Percentiles rank a stretch among this genome's conserved stretches.
Conservation (phyloP, 1,140 invertebrate genomes). For the Temnothorax curvispinosus region DNA sequence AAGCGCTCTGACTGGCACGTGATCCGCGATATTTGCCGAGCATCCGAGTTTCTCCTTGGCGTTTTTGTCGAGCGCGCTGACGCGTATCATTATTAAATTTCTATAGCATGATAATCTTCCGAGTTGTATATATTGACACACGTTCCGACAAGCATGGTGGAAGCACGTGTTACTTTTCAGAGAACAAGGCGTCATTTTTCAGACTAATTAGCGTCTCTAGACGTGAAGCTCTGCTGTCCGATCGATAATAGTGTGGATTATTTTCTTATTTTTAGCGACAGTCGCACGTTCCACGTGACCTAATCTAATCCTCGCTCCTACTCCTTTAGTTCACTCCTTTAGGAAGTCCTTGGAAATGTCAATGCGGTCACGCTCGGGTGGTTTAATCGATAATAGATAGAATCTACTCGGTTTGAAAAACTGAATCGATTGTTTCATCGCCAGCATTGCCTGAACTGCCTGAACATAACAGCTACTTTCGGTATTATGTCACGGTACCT, state of each 20-base stretch:
- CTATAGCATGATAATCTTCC: not conserved
- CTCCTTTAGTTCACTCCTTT: conserved; percentile 36
- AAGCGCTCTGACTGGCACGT: not conserved
- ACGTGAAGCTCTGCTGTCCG: not conserved
- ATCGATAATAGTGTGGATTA: conserved; percentile 2
- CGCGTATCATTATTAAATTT: conserved; percentile 14
- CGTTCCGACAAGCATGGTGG: not conserved
- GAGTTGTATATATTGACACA: not conserved
- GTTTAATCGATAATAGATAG: conserved; percentile 44
- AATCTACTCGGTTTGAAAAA: conserved; percentile 26
- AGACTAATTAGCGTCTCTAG: not conserved
- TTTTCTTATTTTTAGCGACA: conserved; percentile 53
- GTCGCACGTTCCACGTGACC: conserved; percentile 38
- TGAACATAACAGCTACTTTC: not conserved
- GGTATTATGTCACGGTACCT: not conserved
- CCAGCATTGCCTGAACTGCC: not conserved
- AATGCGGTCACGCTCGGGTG: conserved; percentile 49
- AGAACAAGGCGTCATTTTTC: not conserved
- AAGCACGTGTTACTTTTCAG: not conserved
- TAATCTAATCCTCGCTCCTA: conserved; percentile 41
- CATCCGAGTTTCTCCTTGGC: not conserved
- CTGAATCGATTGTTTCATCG: conserved; percentile 44
- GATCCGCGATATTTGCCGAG: not conserved
- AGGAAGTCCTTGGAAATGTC: conserved; percentile 65
- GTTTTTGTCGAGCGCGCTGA: not conserved